Conservation (phyloP, 2,797 vertebrate species). For the Somateria mollissima region DNA sequence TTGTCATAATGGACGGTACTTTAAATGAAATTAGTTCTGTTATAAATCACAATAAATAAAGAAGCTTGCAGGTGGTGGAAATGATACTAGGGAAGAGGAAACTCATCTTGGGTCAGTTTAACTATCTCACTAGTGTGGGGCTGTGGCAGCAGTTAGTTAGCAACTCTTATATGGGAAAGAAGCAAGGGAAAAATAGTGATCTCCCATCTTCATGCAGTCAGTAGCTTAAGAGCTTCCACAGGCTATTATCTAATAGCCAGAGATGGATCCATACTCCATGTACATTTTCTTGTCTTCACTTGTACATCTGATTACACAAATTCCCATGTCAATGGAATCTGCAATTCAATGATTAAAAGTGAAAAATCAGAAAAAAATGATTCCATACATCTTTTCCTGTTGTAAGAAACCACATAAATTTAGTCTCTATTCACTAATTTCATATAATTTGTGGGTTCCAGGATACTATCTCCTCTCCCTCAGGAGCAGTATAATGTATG, state of each 20-base stretch:
- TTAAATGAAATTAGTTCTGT: background rate
- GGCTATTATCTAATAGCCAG: background rate
- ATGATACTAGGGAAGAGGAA: background rate
- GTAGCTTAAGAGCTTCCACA: background rate
- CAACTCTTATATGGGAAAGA: background rate
- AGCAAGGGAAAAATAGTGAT: background rate
- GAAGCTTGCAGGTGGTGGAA: background rate
- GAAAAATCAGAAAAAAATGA: background rate
- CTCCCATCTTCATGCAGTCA: rapidly evolving
- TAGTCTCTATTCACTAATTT: background rate
- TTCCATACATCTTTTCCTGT: background rate
- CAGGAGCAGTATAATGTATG: background rate
- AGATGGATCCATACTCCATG: background rate
- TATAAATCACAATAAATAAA: background rate
- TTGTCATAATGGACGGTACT: background rate
- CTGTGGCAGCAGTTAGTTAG: background rate
- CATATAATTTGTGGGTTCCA: background rate
- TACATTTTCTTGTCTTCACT: background rate
- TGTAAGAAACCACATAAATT: background rate
- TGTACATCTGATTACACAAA: background rate
- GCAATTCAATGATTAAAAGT: background rate
- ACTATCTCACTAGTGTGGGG: background rate
- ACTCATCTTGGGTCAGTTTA: background rate
- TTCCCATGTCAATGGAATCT: background rate
- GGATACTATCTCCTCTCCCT: background rate